These are phyloP conservation scores for Balearica regulorum DNA, from an alignment of 2,797 vertebrate genomes.

Conservation along the genomic window DNA sequence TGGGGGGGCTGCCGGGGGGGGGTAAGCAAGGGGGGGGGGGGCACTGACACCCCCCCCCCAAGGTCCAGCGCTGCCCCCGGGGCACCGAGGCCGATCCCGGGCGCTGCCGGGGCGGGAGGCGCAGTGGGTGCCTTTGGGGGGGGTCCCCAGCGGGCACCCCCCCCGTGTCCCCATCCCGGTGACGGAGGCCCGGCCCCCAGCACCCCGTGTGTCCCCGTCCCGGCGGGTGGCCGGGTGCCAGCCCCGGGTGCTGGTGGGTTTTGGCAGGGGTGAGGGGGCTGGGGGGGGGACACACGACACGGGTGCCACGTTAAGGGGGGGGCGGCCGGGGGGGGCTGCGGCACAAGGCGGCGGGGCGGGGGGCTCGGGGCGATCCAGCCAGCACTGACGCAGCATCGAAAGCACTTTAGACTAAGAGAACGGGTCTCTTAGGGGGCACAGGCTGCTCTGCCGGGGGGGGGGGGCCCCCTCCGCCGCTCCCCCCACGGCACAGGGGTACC, in stretches of 20 bases:
- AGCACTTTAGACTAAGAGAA: constrained; percentile 55
- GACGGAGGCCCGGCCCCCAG: not conserved
- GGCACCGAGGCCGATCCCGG: not conserved
- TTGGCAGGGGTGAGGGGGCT: not conserved
- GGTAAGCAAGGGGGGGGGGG: not conserved
- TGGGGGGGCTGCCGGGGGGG: not conserved
- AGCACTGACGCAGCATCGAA: constrained; percentile 17
- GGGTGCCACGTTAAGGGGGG: not conserved
- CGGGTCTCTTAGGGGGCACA: constrained; percentile 35
- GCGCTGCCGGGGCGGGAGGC: not conserved
- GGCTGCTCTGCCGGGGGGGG: not conserved
- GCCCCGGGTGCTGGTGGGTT: not conserved
- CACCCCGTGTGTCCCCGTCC: not conserved
- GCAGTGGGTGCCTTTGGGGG: not conserved
- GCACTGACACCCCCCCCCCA: not conserved
- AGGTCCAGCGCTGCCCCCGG: not conserved
- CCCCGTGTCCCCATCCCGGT: not conserved
- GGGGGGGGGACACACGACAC: not conserved
- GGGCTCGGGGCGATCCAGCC: not conserved
- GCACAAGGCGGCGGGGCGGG: not conserved
- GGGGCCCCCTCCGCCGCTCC: not conserved
- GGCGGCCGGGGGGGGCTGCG: not conserved
- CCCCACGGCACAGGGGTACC: not conserved
- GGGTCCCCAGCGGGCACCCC: not conserved
- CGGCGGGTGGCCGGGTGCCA: not conserved